Percentiles rank a stretch among this genome's conserved stretches.
phyloP scores from a whole-genome alignment of 2,797 vertebrate species.

The Malacoraja senta region DNA sequence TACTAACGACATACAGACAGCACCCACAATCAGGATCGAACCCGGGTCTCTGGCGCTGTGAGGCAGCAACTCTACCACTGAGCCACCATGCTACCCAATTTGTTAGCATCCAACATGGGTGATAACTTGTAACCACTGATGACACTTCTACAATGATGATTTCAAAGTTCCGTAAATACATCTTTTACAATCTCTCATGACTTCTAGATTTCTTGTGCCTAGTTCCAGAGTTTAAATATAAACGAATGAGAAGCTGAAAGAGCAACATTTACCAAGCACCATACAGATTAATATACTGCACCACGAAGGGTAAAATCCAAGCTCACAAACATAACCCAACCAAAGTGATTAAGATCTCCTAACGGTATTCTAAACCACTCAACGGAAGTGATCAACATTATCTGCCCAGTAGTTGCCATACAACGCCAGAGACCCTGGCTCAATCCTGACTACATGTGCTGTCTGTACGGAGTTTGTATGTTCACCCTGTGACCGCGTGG shows the following conservation, averaged over 20 bases:
- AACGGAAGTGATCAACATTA: too few species aligned
- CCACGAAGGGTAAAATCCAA: not conserved
- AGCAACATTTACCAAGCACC: not conserved
- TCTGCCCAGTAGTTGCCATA: too few species aligned
- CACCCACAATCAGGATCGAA: too few species aligned
- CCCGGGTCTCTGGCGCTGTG: too few species aligned
- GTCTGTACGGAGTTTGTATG: too few species aligned
- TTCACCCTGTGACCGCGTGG: too few species aligned
- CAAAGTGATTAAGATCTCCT: not conserved
- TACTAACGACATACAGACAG: too few species aligned
- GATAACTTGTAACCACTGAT: constrained; percentile 42
- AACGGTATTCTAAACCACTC: not conserved
- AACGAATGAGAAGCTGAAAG: not conserved
- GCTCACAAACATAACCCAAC: not conserved
- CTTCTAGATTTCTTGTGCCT: not conserved
- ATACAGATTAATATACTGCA: too few species aligned
- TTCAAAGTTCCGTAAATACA: not conserved
- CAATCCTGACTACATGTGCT: too few species aligned
- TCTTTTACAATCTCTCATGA: not conserved
- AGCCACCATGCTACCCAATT: too few species aligned
- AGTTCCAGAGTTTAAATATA: not conserved
- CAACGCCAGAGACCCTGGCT: too few species aligned
- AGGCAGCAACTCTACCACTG: too few species aligned
- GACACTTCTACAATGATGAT: not conserved
- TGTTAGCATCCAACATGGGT: constrained; percentile 43